These are phyloP conservation scores for Schmidtea mediterranea DNA, from an alignment of 1,140 invertebrate species.

Conservation along the genomic window DNA sequence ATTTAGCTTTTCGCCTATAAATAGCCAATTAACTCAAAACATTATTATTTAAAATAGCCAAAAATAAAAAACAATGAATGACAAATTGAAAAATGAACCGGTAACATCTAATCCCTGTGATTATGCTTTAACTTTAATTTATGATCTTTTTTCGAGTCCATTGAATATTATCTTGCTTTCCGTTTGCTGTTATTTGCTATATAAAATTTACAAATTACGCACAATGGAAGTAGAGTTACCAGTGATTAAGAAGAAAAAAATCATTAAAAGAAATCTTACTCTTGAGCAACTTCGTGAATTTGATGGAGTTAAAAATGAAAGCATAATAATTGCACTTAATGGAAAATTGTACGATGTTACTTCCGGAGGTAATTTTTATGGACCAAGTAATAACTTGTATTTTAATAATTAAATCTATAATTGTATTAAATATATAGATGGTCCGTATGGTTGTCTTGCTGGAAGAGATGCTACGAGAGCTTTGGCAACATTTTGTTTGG, in stretches of 20 bases:
- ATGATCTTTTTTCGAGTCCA: conserved; percentile 43
- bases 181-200: conserved; percentile 49
- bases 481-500: conserved; percentile 50
- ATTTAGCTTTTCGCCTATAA: no score
- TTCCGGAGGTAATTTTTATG: conserved; percentile 54
- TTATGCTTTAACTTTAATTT: conserved; percentile 13
- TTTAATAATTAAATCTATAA: neutral
- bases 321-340: conserved; percentile 69
- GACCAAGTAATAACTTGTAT: conserved; percentile 39
- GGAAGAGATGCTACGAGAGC: conserved; percentile 79
- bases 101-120: no score
- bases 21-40: no score
- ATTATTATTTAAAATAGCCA: no score
- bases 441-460: conserved; percentile 68
- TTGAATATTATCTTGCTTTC: conserved; percentile 46
- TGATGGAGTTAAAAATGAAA: conserved; percentile 49
- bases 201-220: conserved; percentile 44
- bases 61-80: no score
- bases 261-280: conserved; percentile 40
- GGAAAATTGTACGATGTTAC: conserved; percentile 85
- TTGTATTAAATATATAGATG: conserved; percentile 34
- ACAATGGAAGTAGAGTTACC: conserved; percentile 37
- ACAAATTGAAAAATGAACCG: no score
- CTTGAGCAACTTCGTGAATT: conserved; percentile 49
- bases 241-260: conserved; percentile 6